Percentiles rank a stretch among this genome's conserved stretches.
phyloP scores from a whole-genome alignment of 2,797 vertebrate species.

The Eleutherodactylus coqui region DNA sequence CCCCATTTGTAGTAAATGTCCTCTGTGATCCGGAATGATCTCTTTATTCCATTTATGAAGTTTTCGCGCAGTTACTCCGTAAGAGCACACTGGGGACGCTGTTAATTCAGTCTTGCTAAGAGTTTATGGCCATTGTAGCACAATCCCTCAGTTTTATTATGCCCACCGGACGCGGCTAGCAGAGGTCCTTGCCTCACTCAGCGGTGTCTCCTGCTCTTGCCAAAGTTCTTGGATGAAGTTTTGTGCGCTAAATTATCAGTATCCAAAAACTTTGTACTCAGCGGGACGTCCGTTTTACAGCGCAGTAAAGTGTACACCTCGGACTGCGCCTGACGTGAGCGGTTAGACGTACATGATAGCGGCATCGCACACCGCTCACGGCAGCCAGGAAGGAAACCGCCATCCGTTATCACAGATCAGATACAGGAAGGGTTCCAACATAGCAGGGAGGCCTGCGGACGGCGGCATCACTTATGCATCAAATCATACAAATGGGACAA shows the following conservation, averaged over 20 bases:
- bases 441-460: no score
- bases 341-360: no score
- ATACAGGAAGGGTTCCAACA: no score
- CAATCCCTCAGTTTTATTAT: conserved; percentile 58
- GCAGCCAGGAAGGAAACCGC: no score
- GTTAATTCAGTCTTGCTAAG: conserved; percentile 61
- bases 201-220: conserved; percentile 42
- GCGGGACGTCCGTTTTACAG: conserved; percentile 37
- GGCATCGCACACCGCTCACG: no score
- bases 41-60: conserved; percentile 54
- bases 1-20: conserved; percentile 32
- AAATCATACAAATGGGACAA: no score
- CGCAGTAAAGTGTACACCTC: conserved; percentile 43
- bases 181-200: conserved; percentile 42
- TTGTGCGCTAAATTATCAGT: conserved; percentile 48
- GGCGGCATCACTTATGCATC: no score
- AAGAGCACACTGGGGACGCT: conserved; percentile 51
- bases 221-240: conserved; percentile 54
- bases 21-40: conserved; percentile 48
- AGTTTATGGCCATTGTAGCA: conserved; percentile 58
- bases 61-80: conserved; percentile 39
- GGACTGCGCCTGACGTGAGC: no score
- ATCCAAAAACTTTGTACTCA: conserved; percentile 34
- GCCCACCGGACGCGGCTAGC: conserved; percentile 57
- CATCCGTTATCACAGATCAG: no score